These are phyloP conservation scores for Poecilobothrus nobilitatus DNA, from an alignment of 2,888 invertebrate genomes.

Conservation along the genomic window DNA sequence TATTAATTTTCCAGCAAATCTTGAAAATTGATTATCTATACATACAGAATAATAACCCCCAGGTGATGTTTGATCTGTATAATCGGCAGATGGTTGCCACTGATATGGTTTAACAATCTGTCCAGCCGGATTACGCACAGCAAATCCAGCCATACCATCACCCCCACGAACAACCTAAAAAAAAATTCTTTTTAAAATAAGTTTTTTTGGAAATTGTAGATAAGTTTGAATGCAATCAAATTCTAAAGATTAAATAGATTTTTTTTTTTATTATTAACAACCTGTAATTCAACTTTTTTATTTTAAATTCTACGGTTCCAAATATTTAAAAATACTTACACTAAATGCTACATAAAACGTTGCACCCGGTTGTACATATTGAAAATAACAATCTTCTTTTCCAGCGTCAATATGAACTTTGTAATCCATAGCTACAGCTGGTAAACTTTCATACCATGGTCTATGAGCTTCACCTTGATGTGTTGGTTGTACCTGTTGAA, in stretches of 20 bases:
- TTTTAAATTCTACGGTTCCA: no score
- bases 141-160: slow-evolving; percentile 89
- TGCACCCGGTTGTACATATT: slow-evolving; percentile 84
- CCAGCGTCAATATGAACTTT: slow-evolving; percentile 93
- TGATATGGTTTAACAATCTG: slow-evolving; percentile 81
- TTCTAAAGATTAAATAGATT: no score
- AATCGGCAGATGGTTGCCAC: slow-evolving; percentile 83
- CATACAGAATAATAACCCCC: slow-evolving; percentile 88
- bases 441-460: slow-evolving; percentile 79
- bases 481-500: neutral
- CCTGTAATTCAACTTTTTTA: neutral
- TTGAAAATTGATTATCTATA: slow-evolving; percentile 86
- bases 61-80: slow-evolving; percentile 69
- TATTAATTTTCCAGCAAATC: slow-evolving; percentile 81
- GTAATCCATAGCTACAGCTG: slow-evolving; percentile 92
- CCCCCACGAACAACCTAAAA: slow-evolving; percentile 80
- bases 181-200: no score
- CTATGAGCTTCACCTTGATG: slow-evolving; percentile 45
- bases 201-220: slow-evolving; percentile 15
- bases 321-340: slow-evolving; percentile 54
- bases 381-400: slow-evolving; percentile 90
- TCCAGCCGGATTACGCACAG: slow-evolving; percentile 76
- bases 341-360: slow-evolving; percentile 92
- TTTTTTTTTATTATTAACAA: neutral
- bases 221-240: neutral